A percentile compares a stretch with the other conserved stretches of the same genome.
Evolutionary conservation across 1,140 invertebrate species (phyloP).

Genomic region (Drosophila ficusphila): DNA sequence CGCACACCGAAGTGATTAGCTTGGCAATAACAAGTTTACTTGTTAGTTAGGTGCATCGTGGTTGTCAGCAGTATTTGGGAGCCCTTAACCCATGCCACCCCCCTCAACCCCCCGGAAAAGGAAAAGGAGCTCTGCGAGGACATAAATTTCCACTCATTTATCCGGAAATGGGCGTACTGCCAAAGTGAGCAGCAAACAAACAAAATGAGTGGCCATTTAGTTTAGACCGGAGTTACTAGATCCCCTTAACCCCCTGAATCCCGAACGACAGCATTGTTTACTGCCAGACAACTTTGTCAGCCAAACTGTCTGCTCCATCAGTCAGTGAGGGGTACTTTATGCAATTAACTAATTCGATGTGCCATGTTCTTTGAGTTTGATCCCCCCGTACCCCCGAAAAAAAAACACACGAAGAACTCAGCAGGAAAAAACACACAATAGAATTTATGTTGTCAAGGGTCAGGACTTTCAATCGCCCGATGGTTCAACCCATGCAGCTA

Average conservation of each 20-base stretch:
- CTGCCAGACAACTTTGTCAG: conserved; percentile 59
- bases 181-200: conserved; percentile 66
- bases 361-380: conserved; percentile 46
- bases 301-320: conserved; percentile 50
- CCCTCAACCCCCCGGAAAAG: background rate
- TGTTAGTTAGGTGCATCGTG: conserved; percentile 41
- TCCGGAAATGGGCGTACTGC: conserved; percentile 54
- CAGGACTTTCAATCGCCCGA: conserved; percentile 40
- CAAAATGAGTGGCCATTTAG: conserved; percentile 65
- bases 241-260: background rate
- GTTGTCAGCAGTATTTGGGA: conserved; percentile 44
- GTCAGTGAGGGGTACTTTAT: conserved; percentile 49
- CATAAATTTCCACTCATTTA: conserved; percentile 73
- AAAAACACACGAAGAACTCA: background rate
- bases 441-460: conserved; percentile 72
- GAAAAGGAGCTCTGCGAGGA: conserved; percentile 1
- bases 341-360: conserved; percentile 76
- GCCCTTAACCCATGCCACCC: background rate
- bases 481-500: conserved; percentile 6
- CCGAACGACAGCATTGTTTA: conserved; percentile 55
- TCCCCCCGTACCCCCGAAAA: background rate
- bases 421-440: conserved; percentile 34
- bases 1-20: conserved; percentile 51
- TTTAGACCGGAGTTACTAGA: conserved; percentile 52
- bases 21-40: conserved; percentile 61